Base-by-base conservation (phyloP, 2,113 vertebrate genomes). In the Heterochromis multidens region DNA sequence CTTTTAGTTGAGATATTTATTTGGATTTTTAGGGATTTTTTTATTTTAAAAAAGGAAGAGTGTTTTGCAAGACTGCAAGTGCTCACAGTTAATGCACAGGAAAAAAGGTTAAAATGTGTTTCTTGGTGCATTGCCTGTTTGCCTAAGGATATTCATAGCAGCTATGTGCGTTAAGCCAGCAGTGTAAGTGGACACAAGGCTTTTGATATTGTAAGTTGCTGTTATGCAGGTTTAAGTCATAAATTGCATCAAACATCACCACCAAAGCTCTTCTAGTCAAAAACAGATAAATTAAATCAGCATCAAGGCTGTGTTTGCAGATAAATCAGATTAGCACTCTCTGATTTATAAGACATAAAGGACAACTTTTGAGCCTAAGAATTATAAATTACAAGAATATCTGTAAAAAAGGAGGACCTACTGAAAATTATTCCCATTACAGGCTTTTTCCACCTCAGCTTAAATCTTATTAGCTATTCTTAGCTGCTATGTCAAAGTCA, bases 61-160 rank as follows among this genome's bases (percentile, higher is more conserved):
- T 11, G 31, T 77, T 54, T 76, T 61, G 46, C 25, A 56, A 58
- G 3, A 76, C 35, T 35, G 2, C 4, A 67, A 67, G 37, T 16
- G 16, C 43, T 61, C 33, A 43, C 1, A 74, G 19, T 57, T 29
- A 70, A 77, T 56, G 60, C 16, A 79, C 3, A 80, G 16, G 3
- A 31, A 70, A 80, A 72, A 72, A 7, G 16, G 40, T 72, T 72
- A 82, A 59, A 77, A 62, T 19, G 31, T 1, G 7, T 80, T 60
- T 84, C 40, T 52, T 60, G 13, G 31, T 83, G 61, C 25, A 57
- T 62, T 29, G 67, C 19, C 9, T 70, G 62, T 79, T 89, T 57
- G 72, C 82, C 67, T 80, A 57, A 40, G 67, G 90, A 63, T 76
- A 78, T 79, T 56, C 57, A 85, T 77, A 35, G 82, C 80, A 89